Evolutionary conservation across 2,888 invertebrate genomes (phyloP), one percentile per base, ranked within the genome.

Genomic region (Scotopteryx bipunctaria): DNA sequence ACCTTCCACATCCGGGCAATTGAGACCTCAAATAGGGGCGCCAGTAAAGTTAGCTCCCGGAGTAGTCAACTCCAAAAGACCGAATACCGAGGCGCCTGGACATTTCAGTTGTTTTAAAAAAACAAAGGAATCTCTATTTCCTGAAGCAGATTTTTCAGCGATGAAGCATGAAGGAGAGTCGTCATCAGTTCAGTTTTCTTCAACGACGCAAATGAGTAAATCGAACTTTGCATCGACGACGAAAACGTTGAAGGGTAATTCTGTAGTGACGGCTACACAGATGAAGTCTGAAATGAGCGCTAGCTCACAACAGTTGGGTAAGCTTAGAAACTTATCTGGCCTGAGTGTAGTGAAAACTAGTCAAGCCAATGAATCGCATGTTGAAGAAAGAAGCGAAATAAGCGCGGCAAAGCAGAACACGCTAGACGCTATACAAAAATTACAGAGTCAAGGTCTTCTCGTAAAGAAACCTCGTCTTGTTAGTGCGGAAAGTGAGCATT

Each of bases 61-160:
- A 25, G 78, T 76, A 15, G 61, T 73, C 23, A 17, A 66, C 5
- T 45, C 49, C 2, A 85, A 87, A 67, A 77, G 83, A 27, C 58
- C 76, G 11, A 64, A 58, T 36, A 50, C 68, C 1, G 77, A 83
- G 49, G 76, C 81, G 27, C 17, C 67, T 4, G 82, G 81, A 5
- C 83, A 80, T 37, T 86, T 86, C 40, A 83, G 82, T 67, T 84
- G 83, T 66, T 86, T 88, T 57, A 90, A 89, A 63, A 88, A 84
- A 61, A 78, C 83, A 8, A 88, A 86, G 61, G 86, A 88, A 57
- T 80, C 83, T 4, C 64, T 83, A 2, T 75, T 81, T 43, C 76
- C 81, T 2, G 71, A 66, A 16, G 62, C 76, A 25, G 85, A 84
- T 48, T 56, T 78, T 36, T 60, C 74, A 1, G 46, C 53, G 9